Evolutionary conservation across 1,140 invertebrate genomes (phyloP), one percentile per base, ranked within the genome.

Genomic region (Tetragonula clypearis): DNA sequence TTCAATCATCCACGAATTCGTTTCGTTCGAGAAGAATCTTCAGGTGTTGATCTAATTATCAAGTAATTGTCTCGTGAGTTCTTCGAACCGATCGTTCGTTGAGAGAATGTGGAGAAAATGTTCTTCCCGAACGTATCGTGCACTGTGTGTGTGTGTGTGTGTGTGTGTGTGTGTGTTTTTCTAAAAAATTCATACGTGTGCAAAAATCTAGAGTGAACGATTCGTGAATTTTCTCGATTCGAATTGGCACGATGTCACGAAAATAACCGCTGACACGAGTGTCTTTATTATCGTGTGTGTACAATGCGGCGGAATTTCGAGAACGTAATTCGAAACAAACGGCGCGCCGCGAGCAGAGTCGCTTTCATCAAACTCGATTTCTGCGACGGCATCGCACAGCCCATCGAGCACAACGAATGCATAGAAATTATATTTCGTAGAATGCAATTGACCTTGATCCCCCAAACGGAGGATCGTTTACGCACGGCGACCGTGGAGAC

Each of bases 401-500:
- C 68, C 69, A 71, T 66, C 76, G 30, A 79, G 77, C 77, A 62
- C 82, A 58, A 72, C 66, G 35, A 84, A 62, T 6, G 41, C 66
- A 71, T 65, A 60, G 77, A 84, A 79, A 79, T 84, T 60, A 65
- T 15, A 65, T 55, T 49, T 78, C 26, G 21, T 58, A 60, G 82
- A 83, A 83, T 83, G 72, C 30, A 79, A 84, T 84, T 84, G 76
- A 79, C 82, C 82, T 41, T 62, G 66, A 79, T 84, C 72, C 26
- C 41, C 21, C 21, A n/a, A 35, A 79, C 71, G 65, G 9, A 41
- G 49, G 19, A 71, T 84, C 30, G 26, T 56, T 58, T 82, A 75
- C 71, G 41, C 53, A 19, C 21, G 35, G 30, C 80, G 73, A 49
- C 75, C 74, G 35, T 77, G 66, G 71, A 30, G 30, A 79, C 73